A percentile compares a stretch with the other conserved stretches of the same genome.
Evolutionary conservation across 2,888 invertebrate species (phyloP).

Genomic region (Acronicta psi): DNA sequence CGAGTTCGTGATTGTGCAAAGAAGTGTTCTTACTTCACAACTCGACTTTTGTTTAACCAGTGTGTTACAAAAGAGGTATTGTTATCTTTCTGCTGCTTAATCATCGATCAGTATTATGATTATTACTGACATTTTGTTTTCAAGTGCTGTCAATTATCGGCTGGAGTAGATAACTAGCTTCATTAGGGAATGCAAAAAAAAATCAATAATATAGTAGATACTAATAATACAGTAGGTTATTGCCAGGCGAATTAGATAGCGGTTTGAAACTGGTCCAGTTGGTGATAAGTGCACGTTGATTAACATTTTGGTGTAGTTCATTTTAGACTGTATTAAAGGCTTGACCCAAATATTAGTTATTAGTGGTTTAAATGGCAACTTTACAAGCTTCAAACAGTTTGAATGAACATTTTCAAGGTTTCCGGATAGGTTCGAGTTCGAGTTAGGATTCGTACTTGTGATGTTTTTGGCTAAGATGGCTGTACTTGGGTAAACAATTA

Average conservation of each 20-base stretch:
- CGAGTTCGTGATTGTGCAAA: slow-evolving; percentile 27
- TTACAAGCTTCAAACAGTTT: slow-evolving; percentile 23
- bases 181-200: slow-evolving; percentile 47
- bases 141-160: slow-evolving; percentile 43
- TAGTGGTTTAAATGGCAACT: slow-evolving; percentile 41
- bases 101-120: slow-evolving; percentile 21
- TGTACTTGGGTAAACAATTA: too few species aligned
- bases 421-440: slow-evolving; percentile 13
- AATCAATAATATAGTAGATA: slow-evolving; percentile 39
- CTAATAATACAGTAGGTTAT: slow-evolving; percentile 39
- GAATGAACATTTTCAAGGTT: slow-evolving; percentile 33
- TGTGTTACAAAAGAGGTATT: slow-evolving; percentile 32
- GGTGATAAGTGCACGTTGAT: slow-evolving; percentile 51
- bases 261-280: slow-evolving; percentile 48
- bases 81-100: slow-evolving; percentile 25
- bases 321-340: slow-evolving; percentile 49
- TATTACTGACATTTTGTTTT: slow-evolving; percentile 43
- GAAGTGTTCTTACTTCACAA: slow-evolving; percentile 15
- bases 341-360: slow-evolving; percentile 51
- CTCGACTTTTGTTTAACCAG: slow-evolving; percentile 11
- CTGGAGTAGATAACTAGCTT: slow-evolving; percentile 39
- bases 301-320: slow-evolving; percentile 54
- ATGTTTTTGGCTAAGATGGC: too few species aligned
- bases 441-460: neutral
- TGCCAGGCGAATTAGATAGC: slow-evolving; percentile 47